Evolutionary conservation across 2,888 invertebrate genomes (phyloP), one percentile per base, ranked within the genome.

Genomic region (Yponomeuta evonymella): DNA sequence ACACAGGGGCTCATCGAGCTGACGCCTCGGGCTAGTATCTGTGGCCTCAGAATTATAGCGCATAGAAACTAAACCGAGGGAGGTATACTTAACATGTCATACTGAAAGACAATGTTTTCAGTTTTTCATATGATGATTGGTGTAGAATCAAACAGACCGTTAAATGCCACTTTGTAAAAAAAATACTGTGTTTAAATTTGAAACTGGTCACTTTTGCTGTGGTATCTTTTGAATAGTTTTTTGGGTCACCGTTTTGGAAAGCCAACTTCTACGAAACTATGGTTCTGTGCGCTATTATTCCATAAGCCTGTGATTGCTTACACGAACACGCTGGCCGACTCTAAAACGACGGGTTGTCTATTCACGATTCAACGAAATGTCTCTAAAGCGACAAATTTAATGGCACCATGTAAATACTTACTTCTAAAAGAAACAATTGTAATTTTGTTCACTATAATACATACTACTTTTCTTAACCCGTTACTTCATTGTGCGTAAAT

Each of bases 261-360:
- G 51, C 2, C 5, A 12, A 9, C 15, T 12, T 4, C 15, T 15
- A 15, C 15, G 15, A 15, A 58, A 58, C 51, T 12, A 58, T 58
- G 12, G 15, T 58, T 58, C 51, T 58, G 15, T 58, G 51, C 15
- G 51, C 15, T 58, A 58, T 58, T 58, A 58, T 58, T 58, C 43
- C 51, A 58, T 15, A 58, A 5, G 51, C 43, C 51, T 58, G 12
- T 90, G 88, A 90, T 82, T 82, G 92, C 92, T 92, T 92, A 91
- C 92, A 91, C 90, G 84, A 85, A 86, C 92, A 92, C 91, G 91
- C 91, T 90, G 89, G 89, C 90, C 81, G 89, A 89, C 90, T 86
- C 90, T 90, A 85, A 76, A 84, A 81, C 79, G 82, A 88, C 84
- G 88, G 89, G 86, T 84, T 88, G 83, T 88, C 74, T 89, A 88